Base-by-base conservation (phyloP, 2,888 invertebrate species). In the Thyatira batis region DNA sequence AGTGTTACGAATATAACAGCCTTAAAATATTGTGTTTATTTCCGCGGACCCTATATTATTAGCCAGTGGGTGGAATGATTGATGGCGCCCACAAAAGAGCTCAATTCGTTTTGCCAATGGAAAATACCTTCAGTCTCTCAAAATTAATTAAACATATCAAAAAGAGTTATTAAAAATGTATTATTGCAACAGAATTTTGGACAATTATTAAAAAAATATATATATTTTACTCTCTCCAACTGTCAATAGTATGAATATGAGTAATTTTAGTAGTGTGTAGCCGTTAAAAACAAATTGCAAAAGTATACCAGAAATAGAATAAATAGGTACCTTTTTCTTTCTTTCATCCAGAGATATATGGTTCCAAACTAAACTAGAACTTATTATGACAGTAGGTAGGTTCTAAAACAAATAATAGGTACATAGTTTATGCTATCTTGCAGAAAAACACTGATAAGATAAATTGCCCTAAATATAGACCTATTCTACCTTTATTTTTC, bases 81-180 rank as follows among this genome's bases (percentile, higher is more conserved):
- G 70, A 77, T 71, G 50, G 57, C n/a, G n/a, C 43, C 44, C 55
- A 58, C 59, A 54, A 68, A 67, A 60, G 59, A 63, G 65, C 61
- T 63, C 63, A 65, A 71, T 76, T 64, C 62, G 62, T 69, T 65
- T 20, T 49, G 33, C 57, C 56, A 54, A 55, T 57, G 55, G 59
- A 65, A 71, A 50, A 52, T 55, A 20, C 27, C 23, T n/a, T 25
- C 17, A 21, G 27, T 28, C 45, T 28, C 30, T 30, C 30, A 39
- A 4, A 23, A 53, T 51, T 51, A 51, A 44, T n/a, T n/a, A n/a
- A n/a, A n/a, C n/a, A n/a, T n/a, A n/a, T n/a, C n/a, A n/a, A n/a
- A n/a, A n/a, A n/a, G n/a, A n/a, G n/a, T n/a, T n/a, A n/a, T n/a
- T n/a, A n/a, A n/a, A n/a, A n/a, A n/a, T n/a, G n/a, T n/a, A n/a